phyloP scores from a whole-genome alignment of 2,113 vertebrate species.

The Colistium nudipinnis region DNA sequence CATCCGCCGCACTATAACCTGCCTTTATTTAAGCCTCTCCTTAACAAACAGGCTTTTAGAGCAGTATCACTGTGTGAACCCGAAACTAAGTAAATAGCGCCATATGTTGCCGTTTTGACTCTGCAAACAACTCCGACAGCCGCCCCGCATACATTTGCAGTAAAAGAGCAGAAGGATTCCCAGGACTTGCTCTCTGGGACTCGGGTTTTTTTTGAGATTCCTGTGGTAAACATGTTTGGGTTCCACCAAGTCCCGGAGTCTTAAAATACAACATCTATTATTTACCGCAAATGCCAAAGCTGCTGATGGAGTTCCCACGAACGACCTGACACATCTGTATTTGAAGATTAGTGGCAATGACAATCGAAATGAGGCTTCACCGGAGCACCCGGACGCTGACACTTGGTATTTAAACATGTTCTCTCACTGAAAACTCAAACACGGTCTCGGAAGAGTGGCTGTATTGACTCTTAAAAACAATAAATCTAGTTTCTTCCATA shows the following conservation, averaged over 20 bases:
- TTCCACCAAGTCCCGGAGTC: constrained; percentile 43
- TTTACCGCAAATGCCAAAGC: constrained; percentile 46
- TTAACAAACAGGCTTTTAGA: constrained; percentile 19
- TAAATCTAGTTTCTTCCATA: constrained; percentile 4
- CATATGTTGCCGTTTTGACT: constrained; percentile 26
- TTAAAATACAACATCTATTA: constrained; percentile 66
- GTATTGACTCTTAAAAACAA: background rate
- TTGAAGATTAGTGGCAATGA: constrained; percentile 16
- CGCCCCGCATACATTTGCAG: constrained; percentile 6
- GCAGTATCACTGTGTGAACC: constrained; percentile 22
- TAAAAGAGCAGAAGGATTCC: constrained; percentile 46
- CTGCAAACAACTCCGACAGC: constrained; percentile 21
- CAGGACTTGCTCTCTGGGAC: constrained; percentile 58
- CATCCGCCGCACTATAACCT: background rate
- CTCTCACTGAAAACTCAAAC: background rate
- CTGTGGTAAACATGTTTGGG: constrained; percentile 65
- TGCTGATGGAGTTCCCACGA: constrained; percentile 63
- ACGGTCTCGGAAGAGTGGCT: no score
- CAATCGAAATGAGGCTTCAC: background rate
- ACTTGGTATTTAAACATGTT: background rate
- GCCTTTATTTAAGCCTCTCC: background rate
- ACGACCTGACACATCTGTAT: constrained; percentile 29
- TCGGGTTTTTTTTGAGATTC: constrained; percentile 63
- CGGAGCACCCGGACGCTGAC: background rate
- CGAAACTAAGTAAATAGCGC: constrained; percentile 1